Evolutionary conservation across 2,888 invertebrate genomes (phyloP).

Genomic region (Cryptocephalus primarius): DNA sequence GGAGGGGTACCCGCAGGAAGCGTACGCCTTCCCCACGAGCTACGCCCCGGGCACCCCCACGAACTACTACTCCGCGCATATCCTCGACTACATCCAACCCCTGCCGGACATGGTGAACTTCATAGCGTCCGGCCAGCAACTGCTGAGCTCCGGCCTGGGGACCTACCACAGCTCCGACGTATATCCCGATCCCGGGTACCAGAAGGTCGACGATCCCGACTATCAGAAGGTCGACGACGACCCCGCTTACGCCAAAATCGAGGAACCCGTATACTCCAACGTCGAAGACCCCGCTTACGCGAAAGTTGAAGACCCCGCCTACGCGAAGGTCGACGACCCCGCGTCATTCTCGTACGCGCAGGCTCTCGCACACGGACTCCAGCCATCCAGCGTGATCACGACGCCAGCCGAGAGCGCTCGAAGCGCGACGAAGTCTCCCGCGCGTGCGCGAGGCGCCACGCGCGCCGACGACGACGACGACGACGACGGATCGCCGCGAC

Average conservation of each 20-base stretch:
- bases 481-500: constrained; percentile 2
- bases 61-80: not conserved
- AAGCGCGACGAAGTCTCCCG: constrained; percentile 27
- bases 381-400: constrained; percentile 43
- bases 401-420: constrained; percentile 20
- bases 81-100: constrained; percentile 38
- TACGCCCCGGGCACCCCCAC: constrained; percentile 1
- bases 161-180: constrained; percentile 32
- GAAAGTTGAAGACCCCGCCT: no score
- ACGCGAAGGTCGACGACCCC: no score
- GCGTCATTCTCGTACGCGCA: constrained; percentile 53
- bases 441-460: constrained; percentile 23
- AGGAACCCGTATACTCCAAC: no score
- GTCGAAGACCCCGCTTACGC: no score
- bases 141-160: constrained; percentile 40
- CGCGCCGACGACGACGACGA: constrained; percentile 25
- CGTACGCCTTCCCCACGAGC: constrained; percentile 12
- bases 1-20: not conserved
- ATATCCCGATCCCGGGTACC: not conserved
- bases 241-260: no score
- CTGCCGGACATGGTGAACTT: constrained; percentile 41
- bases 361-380: constrained; percentile 56
- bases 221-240: no score
- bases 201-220: no score
- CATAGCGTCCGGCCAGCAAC: constrained; percentile 38